Conservation (phyloP, 2,888 invertebrate genomes). For the Drosophila niveifrons region DNA sequence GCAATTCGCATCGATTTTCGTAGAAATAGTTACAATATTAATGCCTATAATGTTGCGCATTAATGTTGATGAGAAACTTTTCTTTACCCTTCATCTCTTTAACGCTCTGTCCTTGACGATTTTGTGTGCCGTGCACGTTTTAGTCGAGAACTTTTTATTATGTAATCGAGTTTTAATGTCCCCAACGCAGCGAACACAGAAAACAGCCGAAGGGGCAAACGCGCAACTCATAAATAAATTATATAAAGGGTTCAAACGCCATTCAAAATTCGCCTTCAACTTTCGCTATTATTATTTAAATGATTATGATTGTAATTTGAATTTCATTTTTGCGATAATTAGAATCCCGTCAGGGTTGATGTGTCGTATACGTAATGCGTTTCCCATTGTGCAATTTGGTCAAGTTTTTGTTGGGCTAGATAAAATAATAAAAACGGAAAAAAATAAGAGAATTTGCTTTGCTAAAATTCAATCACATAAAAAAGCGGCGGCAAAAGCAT, state of each 20-base stretch:
- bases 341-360: slow-evolving; percentile 19
- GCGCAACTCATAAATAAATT: slow-evolving; percentile 71
- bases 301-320: slow-evolving; percentile 26
- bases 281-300: slow-evolving; percentile 60
- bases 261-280: slow-evolving; percentile 59
- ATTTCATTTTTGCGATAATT: slow-evolving; percentile 44
- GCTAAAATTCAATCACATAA: slow-evolving; percentile 8
- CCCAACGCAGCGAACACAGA: background rate
- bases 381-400: background rate
- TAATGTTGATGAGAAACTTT: slow-evolving; percentile 45
- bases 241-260: slow-evolving; percentile 61
- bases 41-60: slow-evolving; percentile 38
- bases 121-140: slow-evolving; percentile 62
- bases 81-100: background rate
- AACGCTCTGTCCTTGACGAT: slow-evolving; percentile 6
- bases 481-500: background rate
- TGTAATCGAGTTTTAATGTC: slow-evolving; percentile 75
- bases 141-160: slow-evolving; percentile 64
- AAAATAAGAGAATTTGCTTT: background rate
- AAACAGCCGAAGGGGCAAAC: slow-evolving; percentile 23
- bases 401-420: background rate
- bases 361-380: slow-evolving; percentile 42
- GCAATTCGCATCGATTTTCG: slow-evolving; percentile 6
- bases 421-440: background rate
- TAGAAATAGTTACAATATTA: slow-evolving; percentile 48